Base-by-base conservation (phyloP, 2,888 invertebrate species). In the Idaea biselata region DNA sequence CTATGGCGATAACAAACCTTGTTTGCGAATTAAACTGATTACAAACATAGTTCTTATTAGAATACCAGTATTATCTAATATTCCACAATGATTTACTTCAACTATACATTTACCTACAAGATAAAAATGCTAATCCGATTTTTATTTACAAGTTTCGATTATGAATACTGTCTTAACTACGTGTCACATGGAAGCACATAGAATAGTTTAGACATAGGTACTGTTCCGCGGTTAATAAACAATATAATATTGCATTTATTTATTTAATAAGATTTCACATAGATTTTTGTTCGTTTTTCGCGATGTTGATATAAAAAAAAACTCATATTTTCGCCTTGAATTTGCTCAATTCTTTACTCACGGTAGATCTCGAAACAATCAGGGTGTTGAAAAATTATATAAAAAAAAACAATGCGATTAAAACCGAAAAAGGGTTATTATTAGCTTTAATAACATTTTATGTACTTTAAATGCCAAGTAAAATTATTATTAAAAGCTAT, bases 171-270 rank as follows among this genome's bases (percentile, higher is more conserved):
- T 66, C 74, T 84, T 87, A 85, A 71, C 83, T 89, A 90, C 78
- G 75, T 81, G 78, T 84, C 86, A 88, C 85, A 81, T 91, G 91
- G 91, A 91, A 91, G 91, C 91, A 91, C 91, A 91, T 88, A 88
- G 86, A 91, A 88, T 81, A 83, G 76, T n/a, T n/a, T n/a, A n/a
- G n/a, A n/a, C n/a, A n/a, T 55, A 84, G 78, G 79, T 68, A 76
- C 60, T 73, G 67, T 70, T 63, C 8, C 14, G 14, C 44, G 11
- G 2, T 14, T 11, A 0, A 44, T 8, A 44, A 44, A 44, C 4
- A 33, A 11, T 14, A 44, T 3, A 25, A 25, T 25, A 25, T 25
- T 25, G 5, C 25, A 25, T 25, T 1, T 25, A 25, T 25, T 1
- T 25, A 25, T 3, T 25, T 1, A 25, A 25, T 25, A 25, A 25